Conservation (phyloP, 2,797 vertebrate species). For the Sebastolobus altivelis region DNA sequence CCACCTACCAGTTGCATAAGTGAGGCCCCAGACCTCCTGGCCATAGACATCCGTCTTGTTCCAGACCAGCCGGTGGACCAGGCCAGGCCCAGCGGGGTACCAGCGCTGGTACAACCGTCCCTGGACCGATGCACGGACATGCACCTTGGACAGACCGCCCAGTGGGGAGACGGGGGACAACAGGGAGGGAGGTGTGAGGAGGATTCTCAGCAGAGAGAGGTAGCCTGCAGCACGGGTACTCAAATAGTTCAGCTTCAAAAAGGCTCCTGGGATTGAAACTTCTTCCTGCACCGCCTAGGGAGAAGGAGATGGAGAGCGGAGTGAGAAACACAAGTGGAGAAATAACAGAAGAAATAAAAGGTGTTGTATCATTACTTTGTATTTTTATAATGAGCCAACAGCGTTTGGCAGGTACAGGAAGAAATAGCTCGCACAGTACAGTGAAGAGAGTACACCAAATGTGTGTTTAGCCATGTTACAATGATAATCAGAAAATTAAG, state of each 20-base stretch:
- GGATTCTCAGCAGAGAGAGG: conserved; percentile 91
- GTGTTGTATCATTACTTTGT: conserved; percentile 44
- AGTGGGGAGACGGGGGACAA: conserved; percentile 81
- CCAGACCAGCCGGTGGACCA: conserved; percentile 94
- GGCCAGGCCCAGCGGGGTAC: conserved; percentile 93
- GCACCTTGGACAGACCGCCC: conserved; percentile 92
- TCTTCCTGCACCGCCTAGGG: conserved; percentile 94
- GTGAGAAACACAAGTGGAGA: conserved; percentile 41
- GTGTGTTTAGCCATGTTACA: background rate
- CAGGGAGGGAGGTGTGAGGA: conserved; percentile 90
- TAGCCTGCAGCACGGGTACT: conserved; percentile 95
- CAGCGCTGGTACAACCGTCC: conserved; percentile 94
- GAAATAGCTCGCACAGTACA: background rate
- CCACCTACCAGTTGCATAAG: conserved; percentile 91
- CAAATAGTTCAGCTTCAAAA: conserved; percentile 93
- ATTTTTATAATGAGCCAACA: conserved; percentile 33
- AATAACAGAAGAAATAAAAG: conserved; percentile 21
- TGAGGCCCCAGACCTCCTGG: conserved; percentile 94
- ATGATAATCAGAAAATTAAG: background rate
- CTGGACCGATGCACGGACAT: conserved; percentile 92
- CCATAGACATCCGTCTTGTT: conserved; percentile 98
- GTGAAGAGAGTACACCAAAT: background rate
- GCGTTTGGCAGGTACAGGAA: conserved; percentile 38
- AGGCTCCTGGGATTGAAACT: conserved; percentile 93
- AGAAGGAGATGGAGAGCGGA: conserved; percentile 37